Conservation (phyloP, 1,140 invertebrate genomes). For the Papilio polytes region DNA sequence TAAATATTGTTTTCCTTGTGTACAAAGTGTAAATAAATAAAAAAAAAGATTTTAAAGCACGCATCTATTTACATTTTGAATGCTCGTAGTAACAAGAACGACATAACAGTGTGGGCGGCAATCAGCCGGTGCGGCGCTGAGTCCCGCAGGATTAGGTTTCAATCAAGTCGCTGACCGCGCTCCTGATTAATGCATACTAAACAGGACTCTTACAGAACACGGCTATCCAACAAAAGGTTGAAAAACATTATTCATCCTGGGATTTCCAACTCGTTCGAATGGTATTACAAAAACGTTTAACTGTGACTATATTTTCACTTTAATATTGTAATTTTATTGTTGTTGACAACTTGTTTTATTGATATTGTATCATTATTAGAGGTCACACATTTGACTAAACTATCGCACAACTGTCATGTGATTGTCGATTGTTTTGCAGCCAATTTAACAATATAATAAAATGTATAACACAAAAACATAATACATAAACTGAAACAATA, state of each 20-base stretch:
- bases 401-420: too few relatives aligned
- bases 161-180: slow-evolving; percentile 32
- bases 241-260: slow-evolving; percentile 11
- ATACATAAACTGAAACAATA: too few relatives aligned
- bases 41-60: background rate
- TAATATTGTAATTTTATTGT: background rate
- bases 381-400: too few relatives aligned
- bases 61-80: background rate
- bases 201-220: slow-evolving; percentile 15
- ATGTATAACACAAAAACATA: too few relatives aligned
- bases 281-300: background rate
- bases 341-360: background rate
- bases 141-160: slow-evolving; percentile 33
- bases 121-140: background rate
- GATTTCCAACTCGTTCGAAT: background rate
- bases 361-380: background rate
- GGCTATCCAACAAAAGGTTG: background rate
- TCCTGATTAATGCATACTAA: slow-evolving; percentile 35
- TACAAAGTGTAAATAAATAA: too few relatives aligned
- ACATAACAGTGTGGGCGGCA: background rate
- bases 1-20: too few relatives aligned
- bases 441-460: too few relatives aligned
- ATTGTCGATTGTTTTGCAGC: too few relatives aligned
- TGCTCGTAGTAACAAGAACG: background rate
- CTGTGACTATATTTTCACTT: background rate